A percentile compares a stretch with the other conserved stretches of the same genome.
These are phyloP conservation scores for Noctua janthina DNA, from an alignment of 2,888 invertebrate genomes.

Conservation along the genomic window DNA sequence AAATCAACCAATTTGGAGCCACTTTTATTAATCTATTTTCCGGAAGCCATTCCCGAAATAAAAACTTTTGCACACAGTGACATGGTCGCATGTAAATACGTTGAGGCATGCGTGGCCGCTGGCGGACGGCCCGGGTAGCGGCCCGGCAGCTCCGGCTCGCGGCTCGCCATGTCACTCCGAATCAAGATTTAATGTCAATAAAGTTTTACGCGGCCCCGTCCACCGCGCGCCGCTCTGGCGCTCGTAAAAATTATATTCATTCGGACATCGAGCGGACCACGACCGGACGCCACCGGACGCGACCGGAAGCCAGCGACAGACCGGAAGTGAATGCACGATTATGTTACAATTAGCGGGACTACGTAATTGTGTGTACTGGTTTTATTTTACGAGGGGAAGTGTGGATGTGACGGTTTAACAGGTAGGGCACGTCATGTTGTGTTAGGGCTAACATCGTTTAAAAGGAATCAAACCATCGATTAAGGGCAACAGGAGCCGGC, in stretches of 20 bases:
- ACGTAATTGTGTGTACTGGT: constrained; percentile 36
- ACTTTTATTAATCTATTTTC: constrained; percentile 21
- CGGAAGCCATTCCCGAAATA: constrained; percentile 24
- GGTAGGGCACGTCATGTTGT: constrained; percentile 1
- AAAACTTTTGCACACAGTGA: constrained; percentile 28
- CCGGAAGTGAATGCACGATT: constrained; percentile 36
- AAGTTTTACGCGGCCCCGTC: constrained; percentile 67
- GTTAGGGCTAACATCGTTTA: constrained; percentile 15
- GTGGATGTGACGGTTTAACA: constrained; percentile 6
- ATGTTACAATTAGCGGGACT: constrained; percentile 46
- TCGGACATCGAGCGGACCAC: constrained; percentile 54
- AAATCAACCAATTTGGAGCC: constrained; percentile 18
- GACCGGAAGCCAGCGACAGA: constrained; percentile 36
- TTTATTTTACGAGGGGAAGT: constrained; percentile 34
- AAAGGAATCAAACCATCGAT: not conserved
- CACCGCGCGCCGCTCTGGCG: constrained; percentile 25
- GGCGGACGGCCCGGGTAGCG: constrained; percentile 20
- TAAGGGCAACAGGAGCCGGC: not conserved
- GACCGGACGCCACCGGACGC: constrained; percentile 13
- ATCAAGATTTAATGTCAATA: constrained; percentile 77
- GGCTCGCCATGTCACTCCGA: constrained; percentile 56
- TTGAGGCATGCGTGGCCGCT: constrained; percentile 23
- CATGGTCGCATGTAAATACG: constrained; percentile 46
- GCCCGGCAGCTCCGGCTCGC: constrained; percentile 36
- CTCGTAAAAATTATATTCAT: constrained; percentile 72